These are phyloP conservation scores for Labeo rohita DNA, from an alignment of 2,113 vertebrate species.

Conservation along the genomic window DNA sequence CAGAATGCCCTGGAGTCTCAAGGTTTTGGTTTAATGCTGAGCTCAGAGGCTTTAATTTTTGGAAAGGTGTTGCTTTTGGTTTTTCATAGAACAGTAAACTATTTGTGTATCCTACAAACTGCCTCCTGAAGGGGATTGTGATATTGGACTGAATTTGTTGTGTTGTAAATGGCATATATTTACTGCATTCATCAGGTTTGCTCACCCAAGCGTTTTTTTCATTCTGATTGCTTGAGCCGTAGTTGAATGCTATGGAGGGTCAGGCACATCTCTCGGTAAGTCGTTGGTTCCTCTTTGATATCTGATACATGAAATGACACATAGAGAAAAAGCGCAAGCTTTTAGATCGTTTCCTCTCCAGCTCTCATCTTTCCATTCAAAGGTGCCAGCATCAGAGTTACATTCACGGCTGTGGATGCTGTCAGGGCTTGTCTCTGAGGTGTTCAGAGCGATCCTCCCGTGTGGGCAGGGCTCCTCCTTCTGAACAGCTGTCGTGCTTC, in stretches of 20 bases:
- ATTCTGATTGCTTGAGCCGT: conserved; percentile 6
- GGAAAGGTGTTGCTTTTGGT: not conserved
- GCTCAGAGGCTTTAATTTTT: not conserved
- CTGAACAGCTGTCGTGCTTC: conserved; percentile 39
- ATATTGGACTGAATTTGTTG: not conserved
- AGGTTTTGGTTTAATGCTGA: conserved; percentile 11
- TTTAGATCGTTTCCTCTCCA: conserved; percentile 28
- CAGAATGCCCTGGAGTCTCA: not conserved
- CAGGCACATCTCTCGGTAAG: not conserved
- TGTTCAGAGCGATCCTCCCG: conserved; percentile 15
- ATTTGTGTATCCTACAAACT: not conserved
- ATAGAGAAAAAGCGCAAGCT: not conserved
- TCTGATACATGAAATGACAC: not conserved
- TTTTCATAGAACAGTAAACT: not conserved
- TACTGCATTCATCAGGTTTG: conserved; percentile 12
- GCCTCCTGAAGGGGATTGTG: not conserved
- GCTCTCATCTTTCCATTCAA: conserved; percentile 31
- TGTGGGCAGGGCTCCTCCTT: conserved; percentile 13
- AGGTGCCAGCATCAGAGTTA: conserved; percentile 28
- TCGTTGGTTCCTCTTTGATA: conserved; percentile 24
- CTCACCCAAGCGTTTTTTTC: not conserved
- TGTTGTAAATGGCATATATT: not conserved
- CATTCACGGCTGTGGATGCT: conserved; percentile 26
- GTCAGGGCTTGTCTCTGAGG: conserved; percentile 41
- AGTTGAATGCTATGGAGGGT: not conserved